These are phyloP conservation scores for Mirounga angustirostris DNA, from an alignment of 2,113 vertebrate genomes.

Conservation along the genomic window DNA sequence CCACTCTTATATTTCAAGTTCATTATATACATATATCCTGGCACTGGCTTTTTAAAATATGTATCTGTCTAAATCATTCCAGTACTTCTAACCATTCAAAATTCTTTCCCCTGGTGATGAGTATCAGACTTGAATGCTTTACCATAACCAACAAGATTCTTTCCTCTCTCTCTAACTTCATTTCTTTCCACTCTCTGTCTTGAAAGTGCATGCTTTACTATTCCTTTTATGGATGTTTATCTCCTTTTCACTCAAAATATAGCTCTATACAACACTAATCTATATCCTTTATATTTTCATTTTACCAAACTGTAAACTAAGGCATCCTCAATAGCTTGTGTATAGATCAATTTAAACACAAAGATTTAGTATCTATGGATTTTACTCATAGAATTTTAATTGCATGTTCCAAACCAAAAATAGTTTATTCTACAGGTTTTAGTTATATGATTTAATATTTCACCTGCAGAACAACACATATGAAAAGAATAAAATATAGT, in stretches of 20 bases:
- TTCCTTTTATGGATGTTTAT: not conserved
- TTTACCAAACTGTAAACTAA: conserved; percentile 32
- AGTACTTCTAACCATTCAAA: not conserved
- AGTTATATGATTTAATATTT: not conserved
- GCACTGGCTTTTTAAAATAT: not conserved
- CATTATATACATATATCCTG: not conserved
- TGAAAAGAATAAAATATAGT: not conserved
- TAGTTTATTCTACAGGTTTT: not conserved
- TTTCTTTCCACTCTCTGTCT: not conserved
- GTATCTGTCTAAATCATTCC: not conserved
- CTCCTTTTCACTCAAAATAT: not conserved
- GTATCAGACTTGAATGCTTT: not conserved
- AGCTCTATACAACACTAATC: not conserved
- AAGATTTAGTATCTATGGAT: conserved; percentile 34
- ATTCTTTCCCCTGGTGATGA: not conserved
- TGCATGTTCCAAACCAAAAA: not conserved
- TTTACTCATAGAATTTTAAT: not conserved
- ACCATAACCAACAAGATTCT: not conserved
- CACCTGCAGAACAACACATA: not conserved
- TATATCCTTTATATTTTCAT: conserved; percentile 31
- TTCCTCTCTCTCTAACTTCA: not conserved
- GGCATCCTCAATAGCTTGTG: conserved; percentile 3
- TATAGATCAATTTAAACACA: not conserved
- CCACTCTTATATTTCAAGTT: not conserved
- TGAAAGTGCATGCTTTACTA: not conserved